Conservation (phyloP, 2,113 vertebrate species). For the Coreoperca whiteheadi region DNA sequence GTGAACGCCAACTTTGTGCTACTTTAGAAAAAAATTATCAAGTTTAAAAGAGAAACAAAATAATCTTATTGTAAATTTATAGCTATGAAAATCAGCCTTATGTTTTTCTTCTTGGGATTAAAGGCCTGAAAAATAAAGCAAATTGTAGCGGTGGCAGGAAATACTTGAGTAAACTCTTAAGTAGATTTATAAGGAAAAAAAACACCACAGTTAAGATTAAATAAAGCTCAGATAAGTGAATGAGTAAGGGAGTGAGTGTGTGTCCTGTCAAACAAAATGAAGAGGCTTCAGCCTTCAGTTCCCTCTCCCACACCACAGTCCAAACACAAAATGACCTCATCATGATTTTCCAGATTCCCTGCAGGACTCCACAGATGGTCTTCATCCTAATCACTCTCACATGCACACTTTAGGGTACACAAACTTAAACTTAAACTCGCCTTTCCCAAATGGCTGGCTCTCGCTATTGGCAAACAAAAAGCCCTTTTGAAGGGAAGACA, state of each 20-base stretch:
- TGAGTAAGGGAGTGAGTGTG: slow-evolving; percentile 9
- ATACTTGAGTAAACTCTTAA: not conserved
- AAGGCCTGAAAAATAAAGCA: not conserved
- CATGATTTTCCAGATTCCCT: slow-evolving; percentile 63
- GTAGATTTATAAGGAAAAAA: not conserved
- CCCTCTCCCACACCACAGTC: slow-evolving; percentile 64
- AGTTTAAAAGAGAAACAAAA: not conserved
- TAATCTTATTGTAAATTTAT: not conserved
- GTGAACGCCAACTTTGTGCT: not conserved
- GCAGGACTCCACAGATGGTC: slow-evolving; percentile 58
- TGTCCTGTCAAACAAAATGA: slow-evolving; percentile 48
- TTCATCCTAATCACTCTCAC: slow-evolving; percentile 19
- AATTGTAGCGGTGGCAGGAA: not conserved
- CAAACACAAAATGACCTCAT: slow-evolving; percentile 62
- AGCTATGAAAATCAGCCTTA: not conserved
- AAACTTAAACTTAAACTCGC: slow-evolving; percentile 7
- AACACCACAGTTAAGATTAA: slow-evolving; percentile 23
- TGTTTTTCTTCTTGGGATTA: not conserved
- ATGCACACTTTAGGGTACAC: slow-evolving; percentile 16
- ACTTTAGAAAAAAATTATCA: slow-evolving; percentile 12
- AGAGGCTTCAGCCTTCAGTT: slow-evolving; percentile 20
- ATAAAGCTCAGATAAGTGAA: slow-evolving; percentile 35
- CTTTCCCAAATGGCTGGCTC: slow-evolving; percentile 5
- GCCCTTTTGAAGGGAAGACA: not conserved
- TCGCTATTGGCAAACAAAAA: not conserved